phyloP scores from a whole-genome alignment of 92 coral and sea anemone genomes.

The Palythoa grandis region DNA sequence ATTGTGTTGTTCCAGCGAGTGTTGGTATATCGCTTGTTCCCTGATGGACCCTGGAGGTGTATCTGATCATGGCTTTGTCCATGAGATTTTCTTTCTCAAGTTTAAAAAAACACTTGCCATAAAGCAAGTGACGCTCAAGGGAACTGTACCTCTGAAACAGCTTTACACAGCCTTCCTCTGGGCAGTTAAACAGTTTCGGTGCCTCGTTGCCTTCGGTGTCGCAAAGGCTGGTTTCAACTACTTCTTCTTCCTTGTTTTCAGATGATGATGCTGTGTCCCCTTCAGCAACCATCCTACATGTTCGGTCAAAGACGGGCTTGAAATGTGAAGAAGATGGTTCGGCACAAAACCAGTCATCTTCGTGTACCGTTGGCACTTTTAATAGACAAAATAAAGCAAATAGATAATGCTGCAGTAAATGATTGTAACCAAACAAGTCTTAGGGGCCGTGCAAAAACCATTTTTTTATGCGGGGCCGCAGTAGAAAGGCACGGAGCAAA shows the following conservation, averaged over 20 bases:
- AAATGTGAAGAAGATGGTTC: no score
- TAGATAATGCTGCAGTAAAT: no score
- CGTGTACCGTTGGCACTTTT: no score
- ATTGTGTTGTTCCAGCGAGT: not conserved
- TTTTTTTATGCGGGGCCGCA: no score
- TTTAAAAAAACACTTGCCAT: slow-evolving; percentile 41
- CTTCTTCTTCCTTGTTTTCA: not conserved
- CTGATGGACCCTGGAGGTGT: not conserved
- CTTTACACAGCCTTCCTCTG: slow-evolving; percentile 59
- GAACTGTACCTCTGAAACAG: slow-evolving; percentile 49
- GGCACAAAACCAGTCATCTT: no score
- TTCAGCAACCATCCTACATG: no score
- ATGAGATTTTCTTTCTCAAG: slow-evolving; percentile 60
- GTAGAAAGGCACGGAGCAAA: no score
- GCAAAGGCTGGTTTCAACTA: not conserved
- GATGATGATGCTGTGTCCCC: no score
- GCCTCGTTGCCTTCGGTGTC: not conserved
- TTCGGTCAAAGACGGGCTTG: no score
- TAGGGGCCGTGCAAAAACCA: no score
- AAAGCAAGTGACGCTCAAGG: slow-evolving; percentile 52
- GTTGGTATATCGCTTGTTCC: not conserved
- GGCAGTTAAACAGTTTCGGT: slow-evolving; percentile 48
- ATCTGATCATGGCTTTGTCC: slow-evolving; percentile 57
- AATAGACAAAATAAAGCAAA: no score
- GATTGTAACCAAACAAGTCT: no score